A percentile compares a stretch with the other conserved stretches of the same genome.
Evolutionary conservation across 2,888 invertebrate genomes (phyloP).

Genomic region (Euphydryas editha): DNA sequence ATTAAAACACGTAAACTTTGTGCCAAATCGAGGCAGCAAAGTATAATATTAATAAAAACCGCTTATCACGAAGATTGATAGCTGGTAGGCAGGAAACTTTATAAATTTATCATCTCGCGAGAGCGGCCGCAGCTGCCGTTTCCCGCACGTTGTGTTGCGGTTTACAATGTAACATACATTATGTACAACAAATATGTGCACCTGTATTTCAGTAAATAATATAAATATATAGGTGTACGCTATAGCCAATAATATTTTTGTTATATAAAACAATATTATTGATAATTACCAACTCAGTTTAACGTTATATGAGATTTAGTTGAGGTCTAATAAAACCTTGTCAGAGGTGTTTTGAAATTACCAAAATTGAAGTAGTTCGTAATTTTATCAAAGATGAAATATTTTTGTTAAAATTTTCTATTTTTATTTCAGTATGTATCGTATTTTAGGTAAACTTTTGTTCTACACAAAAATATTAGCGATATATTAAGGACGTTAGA

Average conservation of each 20-base stretch:
- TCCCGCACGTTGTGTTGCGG: conserved; percentile 17
- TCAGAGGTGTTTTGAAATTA: no score
- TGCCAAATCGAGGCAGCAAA: conserved; percentile 8
- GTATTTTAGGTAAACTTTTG: no score
- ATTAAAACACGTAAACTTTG: conserved; percentile 12
- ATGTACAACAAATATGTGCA: conserved; percentile 15
- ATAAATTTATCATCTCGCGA: conserved; percentile 40
- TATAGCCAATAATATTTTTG: no score
- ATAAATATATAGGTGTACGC: background rate
- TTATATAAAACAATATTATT: no score
- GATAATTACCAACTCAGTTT: background rate
- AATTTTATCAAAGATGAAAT: no score
- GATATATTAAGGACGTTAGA: no score
- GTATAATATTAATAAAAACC: conserved; percentile 32
- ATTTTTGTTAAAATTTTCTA: no score
- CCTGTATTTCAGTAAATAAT: conserved; percentile 6
- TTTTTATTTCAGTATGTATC: no score
- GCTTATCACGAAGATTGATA: conserved; percentile 42
- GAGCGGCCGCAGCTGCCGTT: conserved; percentile 25
- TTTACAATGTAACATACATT: conserved; percentile 14
- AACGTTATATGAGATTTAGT: no score
- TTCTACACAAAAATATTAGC: no score
- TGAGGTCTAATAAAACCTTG: no score
- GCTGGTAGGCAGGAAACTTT: conserved; percentile 39
- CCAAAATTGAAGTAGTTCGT: no score